phyloP scores from a whole-genome alignment of 2,888 invertebrate species.

The Erebia aethiops region DNA sequence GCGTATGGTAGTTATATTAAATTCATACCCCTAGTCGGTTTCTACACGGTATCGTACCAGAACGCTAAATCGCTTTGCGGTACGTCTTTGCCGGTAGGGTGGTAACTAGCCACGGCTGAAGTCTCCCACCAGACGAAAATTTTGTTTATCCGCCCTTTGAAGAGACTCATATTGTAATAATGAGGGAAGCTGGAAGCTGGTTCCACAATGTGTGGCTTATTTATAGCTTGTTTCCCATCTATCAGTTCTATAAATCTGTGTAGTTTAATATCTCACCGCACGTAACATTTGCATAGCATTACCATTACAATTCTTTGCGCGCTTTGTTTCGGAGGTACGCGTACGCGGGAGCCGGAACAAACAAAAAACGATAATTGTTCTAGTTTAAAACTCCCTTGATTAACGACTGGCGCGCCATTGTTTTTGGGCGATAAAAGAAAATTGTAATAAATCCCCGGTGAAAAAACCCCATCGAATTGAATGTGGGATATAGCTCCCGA shows the following conservation, averaged over 20 bases:
- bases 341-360: constrained; percentile 26
- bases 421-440: constrained; percentile 24
- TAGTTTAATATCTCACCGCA: constrained; percentile 45
- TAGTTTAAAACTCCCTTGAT: constrained; percentile 39
- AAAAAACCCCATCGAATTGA: constrained; percentile 6
- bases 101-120: too few species aligned
- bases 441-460: constrained; percentile 14
- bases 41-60: too few species aligned
- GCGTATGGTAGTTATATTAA: too few species aligned
- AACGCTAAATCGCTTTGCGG: too few species aligned
- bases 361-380: constrained; percentile 41
- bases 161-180: too few species aligned
- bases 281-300: constrained; percentile 58
- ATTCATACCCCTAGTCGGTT: too few species aligned
- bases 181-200: too few species aligned
- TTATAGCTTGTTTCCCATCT: too few species aligned
- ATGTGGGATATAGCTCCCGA: constrained; percentile 1
- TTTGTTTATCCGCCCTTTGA: too few species aligned
- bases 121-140: too few species aligned
- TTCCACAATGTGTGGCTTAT: too few species aligned
- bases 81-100: too few species aligned
- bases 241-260: neutral
- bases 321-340: constrained; percentile 35
- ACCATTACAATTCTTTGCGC: constrained; percentile 56
- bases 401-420: constrained; percentile 18